Percentiles rank a stretch among this genome's conserved stretches.
These are phyloP conservation scores for Anser brachyrhynchus DNA, from an alignment of 2,113 vertebrate genomes.

Conservation along the genomic window DNA sequence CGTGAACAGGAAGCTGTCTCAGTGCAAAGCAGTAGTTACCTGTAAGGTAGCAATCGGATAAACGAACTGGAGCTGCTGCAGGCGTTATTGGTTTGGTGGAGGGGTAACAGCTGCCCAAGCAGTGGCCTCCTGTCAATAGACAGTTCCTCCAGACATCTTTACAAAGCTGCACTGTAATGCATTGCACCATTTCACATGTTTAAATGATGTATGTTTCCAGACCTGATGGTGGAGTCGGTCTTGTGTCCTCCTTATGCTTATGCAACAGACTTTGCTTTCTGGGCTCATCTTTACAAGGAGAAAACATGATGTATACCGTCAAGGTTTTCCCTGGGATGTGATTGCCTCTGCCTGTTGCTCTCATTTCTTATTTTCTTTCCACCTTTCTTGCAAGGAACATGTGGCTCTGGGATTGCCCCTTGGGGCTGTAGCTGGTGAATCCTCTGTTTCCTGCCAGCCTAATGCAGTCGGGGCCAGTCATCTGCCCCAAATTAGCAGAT, in stretches of 20 bases:
- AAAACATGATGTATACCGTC: neutral
- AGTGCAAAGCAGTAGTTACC: neutral
- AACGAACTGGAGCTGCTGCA: neutral
- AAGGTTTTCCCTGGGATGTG: neutral
- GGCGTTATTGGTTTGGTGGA: neutral
- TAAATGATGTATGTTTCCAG: neutral
- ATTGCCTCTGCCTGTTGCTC: neutral
- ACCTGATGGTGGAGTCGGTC: neutral
- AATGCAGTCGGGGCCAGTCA: neutral
- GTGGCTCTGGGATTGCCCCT: neutral
- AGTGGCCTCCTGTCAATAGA: neutral
- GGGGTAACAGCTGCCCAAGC: neutral
- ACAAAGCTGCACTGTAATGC: neutral
- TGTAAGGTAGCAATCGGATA: neutral
- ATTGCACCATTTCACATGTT: neutral
- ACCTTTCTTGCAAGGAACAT: neutral
- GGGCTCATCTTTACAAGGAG: neutral
- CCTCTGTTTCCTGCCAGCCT: neutral
- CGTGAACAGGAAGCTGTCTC: neutral
- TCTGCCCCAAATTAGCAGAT: neutral
- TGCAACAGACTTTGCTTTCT: neutral
- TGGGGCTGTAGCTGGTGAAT: neutral
- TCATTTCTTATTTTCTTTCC: neutral
- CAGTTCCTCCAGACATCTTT: neutral
- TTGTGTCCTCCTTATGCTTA: neutral